Conservation (phyloP, 2,797 vertebrate species). For the Chanos chanos region DNA sequence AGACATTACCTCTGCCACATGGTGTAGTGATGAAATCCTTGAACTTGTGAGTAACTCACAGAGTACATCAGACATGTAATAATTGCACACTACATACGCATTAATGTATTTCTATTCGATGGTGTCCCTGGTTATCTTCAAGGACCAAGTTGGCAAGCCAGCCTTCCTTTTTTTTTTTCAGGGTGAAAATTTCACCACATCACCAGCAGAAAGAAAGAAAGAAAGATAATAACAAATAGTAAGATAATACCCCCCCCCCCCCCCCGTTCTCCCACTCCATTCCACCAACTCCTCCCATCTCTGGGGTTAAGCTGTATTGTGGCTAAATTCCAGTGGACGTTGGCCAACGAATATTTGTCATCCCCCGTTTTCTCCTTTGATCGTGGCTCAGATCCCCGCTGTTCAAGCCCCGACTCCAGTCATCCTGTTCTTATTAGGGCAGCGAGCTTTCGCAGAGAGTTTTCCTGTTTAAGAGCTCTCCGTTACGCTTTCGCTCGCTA, state of each 20-base stretch:
- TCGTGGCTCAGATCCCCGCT: constrained; percentile 65
- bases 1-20: neutral
- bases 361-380: constrained; percentile 69
- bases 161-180: constrained; percentile 12
- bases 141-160: too few species aligned
- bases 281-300: neutral
- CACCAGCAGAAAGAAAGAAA: neutral
- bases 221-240: constrained; percentile 26
- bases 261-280: constrained; percentile 7
- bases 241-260: neutral
- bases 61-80: too few species aligned
- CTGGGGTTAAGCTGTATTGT: constrained; percentile 30
- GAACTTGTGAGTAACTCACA: neutral
- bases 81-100: too few species aligned
- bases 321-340: constrained; percentile 50
- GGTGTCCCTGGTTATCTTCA: too few species aligned
- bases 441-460: constrained; percentile 71
- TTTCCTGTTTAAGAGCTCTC: constrained; percentile 50
- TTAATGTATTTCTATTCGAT: too few species aligned
- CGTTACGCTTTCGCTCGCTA: constrained; percentile 63
- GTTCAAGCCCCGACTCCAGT: constrained; percentile 67
- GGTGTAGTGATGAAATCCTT: neutral
- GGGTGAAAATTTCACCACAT: constrained; percentile 6
- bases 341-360: constrained; percentile 63
- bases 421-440: constrained; percentile 77